Percentiles rank a stretch among this genome's conserved stretches.
These are phyloP conservation scores for Brevimyrus niger DNA, from an alignment of 2,113 vertebrate species.

Conservation along the genomic window DNA sequence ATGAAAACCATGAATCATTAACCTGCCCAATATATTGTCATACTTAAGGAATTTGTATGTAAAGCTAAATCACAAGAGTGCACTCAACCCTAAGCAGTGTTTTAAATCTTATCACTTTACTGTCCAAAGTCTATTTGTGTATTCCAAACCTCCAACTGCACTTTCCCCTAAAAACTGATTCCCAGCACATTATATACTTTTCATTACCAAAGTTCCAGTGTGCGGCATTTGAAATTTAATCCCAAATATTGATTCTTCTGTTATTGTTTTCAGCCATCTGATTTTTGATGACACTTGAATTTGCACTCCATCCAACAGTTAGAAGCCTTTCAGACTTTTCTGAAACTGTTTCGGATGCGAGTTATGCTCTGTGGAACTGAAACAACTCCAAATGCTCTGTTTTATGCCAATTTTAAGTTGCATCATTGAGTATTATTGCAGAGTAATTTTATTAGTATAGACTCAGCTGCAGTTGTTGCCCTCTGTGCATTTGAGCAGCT, in stretches of 20 bases:
- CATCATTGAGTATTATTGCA: not conserved
- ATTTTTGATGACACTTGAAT: not conserved
- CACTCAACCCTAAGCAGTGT: not conserved
- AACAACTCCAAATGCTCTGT: not conserved
- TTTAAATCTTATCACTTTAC: not conserved
- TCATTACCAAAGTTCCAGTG: not conserved
- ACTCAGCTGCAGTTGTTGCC: not conserved
- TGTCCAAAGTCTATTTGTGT: not conserved
- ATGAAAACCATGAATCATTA: not conserved
- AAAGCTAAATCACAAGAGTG: not conserved
- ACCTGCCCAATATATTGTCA: not conserved
- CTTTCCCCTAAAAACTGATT: not conserved
- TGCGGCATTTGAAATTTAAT: not conserved
- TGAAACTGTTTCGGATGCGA: not conserved
- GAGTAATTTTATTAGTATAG: not conserved
- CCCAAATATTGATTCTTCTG: conserved; percentile 9
- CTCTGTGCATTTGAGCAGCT: not conserved
- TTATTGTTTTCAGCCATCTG: not conserved
- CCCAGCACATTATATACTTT: not conserved
- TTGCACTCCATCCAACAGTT: not conserved
- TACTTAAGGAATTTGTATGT: not conserved
- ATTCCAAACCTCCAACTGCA: not conserved
- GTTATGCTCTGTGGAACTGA: not conserved
- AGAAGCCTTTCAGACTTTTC: not conserved
- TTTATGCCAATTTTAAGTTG: not conserved